Percentiles rank a stretch among this genome's conserved stretches.
Evolutionary conservation across 2,888 invertebrate species (phyloP).

Genomic region (Melolontha melolontha): DNA sequence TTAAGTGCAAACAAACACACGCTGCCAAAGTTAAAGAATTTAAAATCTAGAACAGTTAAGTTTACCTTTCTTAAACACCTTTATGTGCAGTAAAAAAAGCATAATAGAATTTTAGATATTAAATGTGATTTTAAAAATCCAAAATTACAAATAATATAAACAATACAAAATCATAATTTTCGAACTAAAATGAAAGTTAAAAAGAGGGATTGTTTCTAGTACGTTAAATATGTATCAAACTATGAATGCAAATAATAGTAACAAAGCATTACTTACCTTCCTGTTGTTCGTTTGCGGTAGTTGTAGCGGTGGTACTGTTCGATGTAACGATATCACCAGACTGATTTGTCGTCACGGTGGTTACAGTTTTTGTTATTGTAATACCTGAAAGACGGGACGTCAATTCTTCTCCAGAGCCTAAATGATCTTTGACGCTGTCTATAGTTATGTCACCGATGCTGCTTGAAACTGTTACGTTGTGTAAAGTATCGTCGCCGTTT

Average conservation of each 20-base stretch:
- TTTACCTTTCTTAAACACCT: no score
- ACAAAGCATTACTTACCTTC: constrained; percentile 68
- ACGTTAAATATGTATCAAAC: neutral
- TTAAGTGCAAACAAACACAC: no score
- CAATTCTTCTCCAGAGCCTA: constrained; percentile 65
- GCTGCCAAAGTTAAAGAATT: no score
- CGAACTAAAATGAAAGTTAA: neutral
- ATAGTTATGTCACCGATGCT: constrained; percentile 91
- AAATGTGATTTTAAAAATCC: constrained; percentile 40
- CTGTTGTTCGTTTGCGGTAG: constrained; percentile 41
- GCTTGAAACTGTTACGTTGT: constrained; percentile 69
- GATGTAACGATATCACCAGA: constrained; percentile 61
- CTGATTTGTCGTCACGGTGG: constrained; percentile 69
- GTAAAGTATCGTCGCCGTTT: constrained; percentile 68
- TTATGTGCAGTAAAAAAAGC: no score
- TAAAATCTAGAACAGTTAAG: no score
- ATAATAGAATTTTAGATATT: no score
- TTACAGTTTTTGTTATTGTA: constrained; percentile 73
- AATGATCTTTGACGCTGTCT: constrained; percentile 93
- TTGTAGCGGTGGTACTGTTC: constrained; percentile 64
- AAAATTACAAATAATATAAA: neutral
- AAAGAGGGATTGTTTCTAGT: constrained; percentile 34
- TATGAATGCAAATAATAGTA: constrained; percentile 31
- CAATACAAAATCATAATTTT: neutral
- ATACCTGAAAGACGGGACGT: constrained; percentile 60